Percentiles rank a stretch among this genome's conserved stretches.
Evolutionary conservation across 2,888 invertebrate genomes (phyloP).

Genomic region (Microctonus hyperodae): DNA sequence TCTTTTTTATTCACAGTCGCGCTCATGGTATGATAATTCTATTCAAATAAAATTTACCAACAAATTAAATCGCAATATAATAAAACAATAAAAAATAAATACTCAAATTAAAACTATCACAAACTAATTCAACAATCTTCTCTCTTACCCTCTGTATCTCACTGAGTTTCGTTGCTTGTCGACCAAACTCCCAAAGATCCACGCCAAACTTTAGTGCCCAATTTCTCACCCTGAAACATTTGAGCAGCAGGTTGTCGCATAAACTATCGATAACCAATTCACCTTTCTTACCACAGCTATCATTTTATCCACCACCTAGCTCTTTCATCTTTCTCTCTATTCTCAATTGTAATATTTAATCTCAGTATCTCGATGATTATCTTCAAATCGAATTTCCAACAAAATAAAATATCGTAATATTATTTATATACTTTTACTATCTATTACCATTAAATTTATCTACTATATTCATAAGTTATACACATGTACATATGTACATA

Average conservation of each 20-base stretch:
- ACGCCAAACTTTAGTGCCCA: slow-evolving; percentile 92
- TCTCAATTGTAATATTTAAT: background rate
- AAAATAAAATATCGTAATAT: background rate
- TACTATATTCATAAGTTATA: background rate
- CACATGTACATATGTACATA: background rate
- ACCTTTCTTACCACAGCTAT: background rate
- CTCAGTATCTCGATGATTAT: background rate
- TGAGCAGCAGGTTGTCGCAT: slow-evolving; percentile 31
- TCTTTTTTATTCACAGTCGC: slow-evolving; percentile 84
- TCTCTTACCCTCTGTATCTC: slow-evolving; percentile 83
- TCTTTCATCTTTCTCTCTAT: background rate
- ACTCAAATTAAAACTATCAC: background rate
- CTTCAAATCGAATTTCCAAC: background rate
- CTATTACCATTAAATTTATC: background rate
- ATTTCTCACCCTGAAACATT: slow-evolving; percentile 79
- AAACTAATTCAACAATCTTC: slow-evolving; percentile 26
- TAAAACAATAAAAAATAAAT: slow-evolving; percentile 3
- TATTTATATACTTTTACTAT: no score
- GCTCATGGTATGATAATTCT: slow-evolving; percentile 84
- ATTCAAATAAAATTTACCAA: slow-evolving; percentile 39
- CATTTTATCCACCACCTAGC: background rate
- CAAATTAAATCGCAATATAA: background rate
- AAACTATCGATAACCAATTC: slow-evolving; percentile 22
- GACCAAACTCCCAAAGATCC: slow-evolving; percentile 88
- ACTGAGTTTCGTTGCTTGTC: slow-evolving; percentile 87